Base-by-base conservation (phyloP, 2,888 invertebrate genomes). In the Cheilosia vernalis region DNA sequence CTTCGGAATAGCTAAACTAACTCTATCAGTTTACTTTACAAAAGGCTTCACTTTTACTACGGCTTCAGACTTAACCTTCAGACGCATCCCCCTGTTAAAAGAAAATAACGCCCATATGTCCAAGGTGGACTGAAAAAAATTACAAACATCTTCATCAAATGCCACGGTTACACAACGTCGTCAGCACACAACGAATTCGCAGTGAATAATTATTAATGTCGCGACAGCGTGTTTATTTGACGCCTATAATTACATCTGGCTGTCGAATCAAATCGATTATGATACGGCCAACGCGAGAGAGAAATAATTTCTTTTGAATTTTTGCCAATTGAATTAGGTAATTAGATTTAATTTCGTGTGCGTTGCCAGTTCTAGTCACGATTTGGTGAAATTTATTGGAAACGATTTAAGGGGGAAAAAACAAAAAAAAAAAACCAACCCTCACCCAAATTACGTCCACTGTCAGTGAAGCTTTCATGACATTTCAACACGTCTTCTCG, bases 151-250 rank as follows among this genome's bases (percentile, higher is more conserved):
- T 4, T 4, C 13, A 4, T 37, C 37, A 4, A 37, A 13, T 37
- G 37, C 37, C 4, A 37, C 10, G 5, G 47, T 47, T 47, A 47
- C 47, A 47, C 47, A 51, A 24, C 24, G 13, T n/a, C 24, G 13
- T n/a, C 51, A 21, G 24, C 4, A 51, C 15, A 21, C 9, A 21
- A 19, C 44, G 17, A 24, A 33, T 56, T 21, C 19, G 13, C 15
- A 19, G 30, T 30, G 30, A 66, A 77, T 51, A 51, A 51, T 51
- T 27, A 51, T 63, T 51, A 56, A 61, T 73, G 61, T 73, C 44
- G 49, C 55, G 67, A 73, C 66, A 61, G 61, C 66, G 63, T 70
- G 72, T 77, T 72, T 67, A 78, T 77, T 33, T 69, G 61, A 72
- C 42, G 61, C 56, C 64, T 67, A 21, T 82, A 60, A 67, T 73